phyloP scores from a whole-genome alignment of 30 jellyfish, hydroid and myxozoan genomes.

The Turritopsis rubra region DNA sequence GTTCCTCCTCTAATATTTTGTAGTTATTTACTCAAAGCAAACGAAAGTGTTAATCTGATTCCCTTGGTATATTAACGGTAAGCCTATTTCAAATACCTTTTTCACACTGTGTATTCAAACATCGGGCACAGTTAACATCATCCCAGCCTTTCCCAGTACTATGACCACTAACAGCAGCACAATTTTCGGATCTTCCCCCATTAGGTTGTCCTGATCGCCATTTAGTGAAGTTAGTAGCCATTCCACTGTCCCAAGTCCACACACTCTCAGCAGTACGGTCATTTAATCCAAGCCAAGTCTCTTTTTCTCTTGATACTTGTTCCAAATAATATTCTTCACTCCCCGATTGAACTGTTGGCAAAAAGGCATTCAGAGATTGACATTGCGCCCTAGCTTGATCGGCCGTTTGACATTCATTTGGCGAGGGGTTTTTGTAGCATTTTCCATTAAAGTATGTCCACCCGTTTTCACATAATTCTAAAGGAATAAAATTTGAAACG shows the following conservation, averaged over 20 bases:
- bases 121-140: background rate
- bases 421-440: background rate
- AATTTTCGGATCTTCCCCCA: background rate
- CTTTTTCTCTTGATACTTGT: background rate
- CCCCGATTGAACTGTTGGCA: slow-evolving; percentile 8
- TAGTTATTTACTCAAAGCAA: no score
- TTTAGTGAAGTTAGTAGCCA: background rate
- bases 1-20: no score
- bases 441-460: slow-evolving; percentile 4
- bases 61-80: no score
- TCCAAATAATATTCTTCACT: background rate
- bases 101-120: slow-evolving; percentile 8
- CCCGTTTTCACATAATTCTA: slow-evolving; percentile 16
- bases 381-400: slow-evolving; percentile 9
- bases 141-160: slow-evolving; percentile 16
- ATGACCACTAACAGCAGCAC: slow-evolving; percentile 14
- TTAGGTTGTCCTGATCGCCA: slow-evolving; percentile 12
- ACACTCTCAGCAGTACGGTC: background rate
- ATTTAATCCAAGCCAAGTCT: slow-evolving; percentile 6
- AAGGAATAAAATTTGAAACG: background rate
- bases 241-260: slow-evolving; percentile 22
- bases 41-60: no score
- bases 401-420: background rate
- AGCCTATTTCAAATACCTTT: slow-evolving; percentile 17
- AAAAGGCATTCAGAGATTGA: slow-evolving; percentile 2